Evolutionary conservation across 2,113 vertebrate genomes (phyloP).

Genomic region (Calidris pugnax): DNA sequence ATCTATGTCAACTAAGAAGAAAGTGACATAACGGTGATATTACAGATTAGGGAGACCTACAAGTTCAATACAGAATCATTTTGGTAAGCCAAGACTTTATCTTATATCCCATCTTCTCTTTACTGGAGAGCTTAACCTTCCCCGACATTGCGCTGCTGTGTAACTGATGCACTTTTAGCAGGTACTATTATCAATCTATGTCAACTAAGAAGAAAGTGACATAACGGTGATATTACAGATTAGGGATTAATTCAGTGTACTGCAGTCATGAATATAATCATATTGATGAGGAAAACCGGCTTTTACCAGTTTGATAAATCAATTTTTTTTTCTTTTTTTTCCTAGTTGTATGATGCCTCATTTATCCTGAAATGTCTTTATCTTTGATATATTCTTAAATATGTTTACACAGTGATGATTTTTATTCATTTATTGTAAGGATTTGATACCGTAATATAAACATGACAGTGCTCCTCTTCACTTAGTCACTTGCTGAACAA

Average conservation of each 20-base stretch:
- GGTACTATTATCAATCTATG: accelerated
- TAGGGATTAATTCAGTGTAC: not conserved
- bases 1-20: not conserved
- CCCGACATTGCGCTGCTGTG: not conserved
- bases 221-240: not conserved
- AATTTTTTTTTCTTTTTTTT: not conserved
- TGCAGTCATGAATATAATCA: not conserved
- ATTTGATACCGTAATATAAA: not conserved
- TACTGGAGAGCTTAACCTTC: not conserved
- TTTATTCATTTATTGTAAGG: not conserved
- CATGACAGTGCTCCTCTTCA: not conserved
- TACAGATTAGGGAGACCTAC: not conserved
- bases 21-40: not conserved
- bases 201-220: not conserved
- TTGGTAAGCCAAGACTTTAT: too few species aligned
- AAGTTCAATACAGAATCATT: too few species aligned
- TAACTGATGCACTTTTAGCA: not conserved
- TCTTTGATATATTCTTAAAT: not conserved
- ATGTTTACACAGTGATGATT: not conserved
- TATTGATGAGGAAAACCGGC: not conserved
- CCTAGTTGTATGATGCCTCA: not conserved
- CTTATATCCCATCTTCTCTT: not conserved
- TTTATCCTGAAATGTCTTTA: not conserved
- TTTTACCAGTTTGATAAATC: not conserved
- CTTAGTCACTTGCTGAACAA: not conserved